Evolutionary conservation across 2,113 vertebrate genomes (phyloP).

Genomic region (Tachuris rubrigastra): DNA sequence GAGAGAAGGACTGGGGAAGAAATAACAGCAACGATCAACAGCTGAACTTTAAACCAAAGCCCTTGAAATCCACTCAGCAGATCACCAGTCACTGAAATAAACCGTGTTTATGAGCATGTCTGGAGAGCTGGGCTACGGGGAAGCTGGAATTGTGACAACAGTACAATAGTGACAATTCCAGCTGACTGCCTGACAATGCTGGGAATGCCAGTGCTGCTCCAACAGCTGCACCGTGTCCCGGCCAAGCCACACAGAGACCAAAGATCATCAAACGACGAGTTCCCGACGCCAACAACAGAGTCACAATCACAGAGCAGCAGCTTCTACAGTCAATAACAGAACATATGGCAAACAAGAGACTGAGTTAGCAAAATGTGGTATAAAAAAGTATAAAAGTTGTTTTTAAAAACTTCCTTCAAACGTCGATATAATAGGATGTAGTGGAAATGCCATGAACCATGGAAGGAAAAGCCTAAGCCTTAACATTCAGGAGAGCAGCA

Average conservation of each 20-base stretch:
- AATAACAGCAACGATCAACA: background rate
- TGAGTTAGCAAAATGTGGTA: constrained; percentile 66
- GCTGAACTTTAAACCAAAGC: constrained; percentile 24
- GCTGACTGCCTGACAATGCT: background rate
- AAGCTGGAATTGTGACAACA: background rate
- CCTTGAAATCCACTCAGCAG: constrained; percentile 1
- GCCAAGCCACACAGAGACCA: background rate
- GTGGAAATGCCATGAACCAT: constrained; percentile 14
- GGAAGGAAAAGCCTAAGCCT: background rate
- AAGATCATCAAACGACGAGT: background rate
- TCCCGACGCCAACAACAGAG: background rate
- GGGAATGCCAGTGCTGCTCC: background rate
- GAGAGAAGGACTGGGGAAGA: background rate
- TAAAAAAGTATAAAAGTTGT: constrained; percentile 72
- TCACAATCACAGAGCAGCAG: background rate
- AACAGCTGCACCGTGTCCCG: background rate
- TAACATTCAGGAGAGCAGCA: background rate
- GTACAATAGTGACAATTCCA: background rate
- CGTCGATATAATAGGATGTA: rapidly evolving
- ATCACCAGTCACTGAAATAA: background rate
- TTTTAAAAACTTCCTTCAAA: constrained; percentile 49
- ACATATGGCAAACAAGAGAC: constrained; percentile 32
- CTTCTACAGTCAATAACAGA: background rate
- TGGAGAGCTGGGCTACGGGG: background rate
- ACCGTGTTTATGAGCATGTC: background rate